A percentile compares a stretch with the other conserved stretches of the same genome.
phyloP scores from a whole-genome alignment of 2,797 vertebrate species.

The Pantherophis alleghaniensis region DNA sequence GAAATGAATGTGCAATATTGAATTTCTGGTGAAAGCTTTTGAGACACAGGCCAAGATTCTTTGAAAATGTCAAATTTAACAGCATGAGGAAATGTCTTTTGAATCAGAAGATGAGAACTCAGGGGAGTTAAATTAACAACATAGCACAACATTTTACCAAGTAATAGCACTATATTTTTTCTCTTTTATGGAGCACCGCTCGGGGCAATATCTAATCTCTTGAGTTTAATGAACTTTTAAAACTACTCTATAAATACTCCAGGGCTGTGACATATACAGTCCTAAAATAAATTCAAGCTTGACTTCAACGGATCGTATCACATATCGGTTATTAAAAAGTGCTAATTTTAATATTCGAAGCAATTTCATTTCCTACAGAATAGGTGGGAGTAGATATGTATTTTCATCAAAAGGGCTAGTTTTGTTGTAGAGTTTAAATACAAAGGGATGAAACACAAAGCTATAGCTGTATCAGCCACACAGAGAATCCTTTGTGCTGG shows the following conservation, averaged over 20 bases:
- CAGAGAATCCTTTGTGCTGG: slow-evolving; percentile 29
- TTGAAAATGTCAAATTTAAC: slow-evolving; percentile 70
- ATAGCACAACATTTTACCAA: slow-evolving; percentile 73
- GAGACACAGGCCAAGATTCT: slow-evolving; percentile 49
- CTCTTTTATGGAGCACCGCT: slow-evolving; percentile 73
- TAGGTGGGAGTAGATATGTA: slow-evolving; percentile 50
- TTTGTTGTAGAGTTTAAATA: slow-evolving; percentile 62
- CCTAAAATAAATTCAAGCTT: slow-evolving; percentile 67
- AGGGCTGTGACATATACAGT: slow-evolving; percentile 69
- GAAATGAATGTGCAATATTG: slow-evolving; percentile 34
- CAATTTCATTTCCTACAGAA: slow-evolving; percentile 68
- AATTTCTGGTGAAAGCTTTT: slow-evolving; percentile 33
- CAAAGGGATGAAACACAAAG: slow-evolving; percentile 61
- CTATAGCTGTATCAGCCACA: slow-evolving; percentile 19
- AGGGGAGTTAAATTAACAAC: slow-evolving; percentile 73
- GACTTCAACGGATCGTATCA: slow-evolving; percentile 64
- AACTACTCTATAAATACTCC: slow-evolving; percentile 76
- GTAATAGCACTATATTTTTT: slow-evolving; percentile 73
- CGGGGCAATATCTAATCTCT: slow-evolving; percentile 74
- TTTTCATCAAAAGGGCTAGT: slow-evolving; percentile 48
- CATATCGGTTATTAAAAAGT: slow-evolving; percentile 74
- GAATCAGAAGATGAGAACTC: slow-evolving; percentile 69
- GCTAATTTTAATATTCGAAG: slow-evolving; percentile 72
- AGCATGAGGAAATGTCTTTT: slow-evolving; percentile 68
- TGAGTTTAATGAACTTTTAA: slow-evolving; percentile 81